Evolutionary conservation across 2,113 vertebrate genomes (phyloP).

Genomic region (Holacanthus passer): DNA sequence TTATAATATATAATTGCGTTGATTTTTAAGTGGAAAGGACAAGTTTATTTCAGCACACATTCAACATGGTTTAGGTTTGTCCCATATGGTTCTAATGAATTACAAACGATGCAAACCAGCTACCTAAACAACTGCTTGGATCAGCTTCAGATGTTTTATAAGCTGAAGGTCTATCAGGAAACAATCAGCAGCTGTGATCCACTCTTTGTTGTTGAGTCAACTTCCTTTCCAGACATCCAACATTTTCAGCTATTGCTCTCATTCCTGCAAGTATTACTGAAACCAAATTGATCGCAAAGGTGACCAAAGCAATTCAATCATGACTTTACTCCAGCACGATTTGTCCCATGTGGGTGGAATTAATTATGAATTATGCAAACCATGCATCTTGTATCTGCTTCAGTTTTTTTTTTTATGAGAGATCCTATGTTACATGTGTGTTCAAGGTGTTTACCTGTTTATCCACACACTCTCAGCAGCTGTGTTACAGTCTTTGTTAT

Average conservation of each 20-base stretch:
- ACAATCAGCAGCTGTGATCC: slow-evolving; percentile 22
- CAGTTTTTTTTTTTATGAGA: too few relatives aligned
- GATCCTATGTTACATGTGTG: too few relatives aligned
- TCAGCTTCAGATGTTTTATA: background rate
- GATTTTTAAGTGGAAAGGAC: background rate
- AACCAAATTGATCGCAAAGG: background rate
- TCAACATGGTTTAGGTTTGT: background rate
- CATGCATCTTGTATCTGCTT: too few relatives aligned
- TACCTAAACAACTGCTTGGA: background rate
- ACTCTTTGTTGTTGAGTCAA: too few relatives aligned
- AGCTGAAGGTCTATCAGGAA: background rate
- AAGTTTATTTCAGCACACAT: background rate
- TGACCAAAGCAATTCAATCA: background rate
- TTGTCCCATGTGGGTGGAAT: too few relatives aligned
- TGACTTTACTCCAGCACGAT: too few relatives aligned
- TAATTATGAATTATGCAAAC: too few relatives aligned
- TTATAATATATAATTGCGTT: background rate
- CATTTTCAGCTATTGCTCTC: background rate
- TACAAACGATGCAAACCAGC: background rate
- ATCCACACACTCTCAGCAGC: too few relatives aligned
- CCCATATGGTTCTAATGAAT: background rate
- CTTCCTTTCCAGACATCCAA: slow-evolving; percentile 15
- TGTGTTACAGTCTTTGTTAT: too few relatives aligned
- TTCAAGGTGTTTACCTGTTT: too few relatives aligned
- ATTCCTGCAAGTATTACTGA: background rate